Evolutionary conservation across 2,888 invertebrate genomes (phyloP), one percentile per base, ranked within the genome.

Genomic region (Cataglyphis rosenhaueri): DNA sequence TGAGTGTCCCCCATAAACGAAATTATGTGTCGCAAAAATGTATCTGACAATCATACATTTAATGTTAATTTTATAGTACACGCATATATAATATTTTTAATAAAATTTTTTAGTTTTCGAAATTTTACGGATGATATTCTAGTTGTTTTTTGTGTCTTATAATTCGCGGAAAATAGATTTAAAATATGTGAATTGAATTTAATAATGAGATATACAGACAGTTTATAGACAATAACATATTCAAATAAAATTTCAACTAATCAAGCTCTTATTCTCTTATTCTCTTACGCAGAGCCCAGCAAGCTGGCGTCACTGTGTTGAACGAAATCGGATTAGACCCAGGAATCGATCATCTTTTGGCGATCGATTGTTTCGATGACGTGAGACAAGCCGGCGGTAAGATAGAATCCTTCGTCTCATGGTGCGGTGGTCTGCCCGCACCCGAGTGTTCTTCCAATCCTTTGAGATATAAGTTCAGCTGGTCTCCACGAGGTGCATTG

Each of bases 301-400:
- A 97, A 48, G 98, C 98, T 0, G 99, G 98, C 0, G 96, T 99
- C 0, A 99, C 99, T 0, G 96, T 99, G 61, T 95, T 99, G 86
- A 99, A 99, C 93, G 99, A 99, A 95, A 97, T 99, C 0, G 99
- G 99, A 0, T 95, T 99, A 44, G 99, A 99, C 94, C 99, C 99
- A 0, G 99, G 99, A n/a, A 99, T 99, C 89, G 99, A 99, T 94
- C 99, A 99, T 94, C 96, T 99, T 88, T 95, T 99, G 79, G 99
- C 99, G 0, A 96, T 99, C 95, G 99, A 99, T 94, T 99, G 98
- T 93, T 99, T 99, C 91, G 98, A 99, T 93, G 97, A 99, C 91
- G 97, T 98, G 15, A 97, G 98, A 92, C 97, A 96, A 84, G 97
- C 96, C 66, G 99, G 99, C 4, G 99, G 99, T 62, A 97, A 98